Base-by-base conservation (phyloP, 2,113 vertebrate genomes). In the Prionailurus bengalensis region DNA sequence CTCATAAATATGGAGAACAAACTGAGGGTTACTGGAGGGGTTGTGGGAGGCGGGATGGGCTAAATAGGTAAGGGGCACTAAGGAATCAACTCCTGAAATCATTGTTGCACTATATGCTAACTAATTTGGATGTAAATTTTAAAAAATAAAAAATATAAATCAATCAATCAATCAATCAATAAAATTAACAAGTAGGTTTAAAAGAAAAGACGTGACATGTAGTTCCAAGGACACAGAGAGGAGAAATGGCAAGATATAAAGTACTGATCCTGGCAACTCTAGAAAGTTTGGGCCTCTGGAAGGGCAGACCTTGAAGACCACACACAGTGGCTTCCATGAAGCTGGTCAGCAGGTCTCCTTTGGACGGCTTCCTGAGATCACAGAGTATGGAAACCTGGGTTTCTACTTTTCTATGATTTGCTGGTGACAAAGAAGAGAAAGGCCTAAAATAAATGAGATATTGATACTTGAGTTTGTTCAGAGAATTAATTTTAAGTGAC, bases 401-500 rank as follows among this genome's bases (percentile, higher is more conserved):
- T 29, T 79, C 45, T 19, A 14, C 17, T 80, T 89, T 84, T 61
- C 58, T 51, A 7, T 83, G 51, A 71, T 73, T 68, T 92, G 19
- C 15, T 89, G 79, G 29, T 81, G 27, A 81, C 15, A 71, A 31
- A 79, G 45, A 89, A 89, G 79, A 89, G 23, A 94, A 94, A 61
- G 14, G 39, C 27, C 45, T 85, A 58, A 89, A 79, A 48, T 68
- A 78, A 96, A 71, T 39, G 23, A 80, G 25, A 45, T 92, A 1
- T 21, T 92, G 53, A 66, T 39, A 42, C 82, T 81, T 68, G 53
- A 73, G 36, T 87, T 91, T 66, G 27, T 90, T 88, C 53, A 92
- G 33, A 63, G n/a, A 68, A 79, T 79, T 15, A 84, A 79, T 81
- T 89, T 74, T 82, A 95, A 82, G 87, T 65, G 39, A 70, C n/a